These are phyloP conservation scores for Octopus sinensis DNA, from an alignment of 1,140 invertebrate genomes.

Conservation along the genomic window DNA sequence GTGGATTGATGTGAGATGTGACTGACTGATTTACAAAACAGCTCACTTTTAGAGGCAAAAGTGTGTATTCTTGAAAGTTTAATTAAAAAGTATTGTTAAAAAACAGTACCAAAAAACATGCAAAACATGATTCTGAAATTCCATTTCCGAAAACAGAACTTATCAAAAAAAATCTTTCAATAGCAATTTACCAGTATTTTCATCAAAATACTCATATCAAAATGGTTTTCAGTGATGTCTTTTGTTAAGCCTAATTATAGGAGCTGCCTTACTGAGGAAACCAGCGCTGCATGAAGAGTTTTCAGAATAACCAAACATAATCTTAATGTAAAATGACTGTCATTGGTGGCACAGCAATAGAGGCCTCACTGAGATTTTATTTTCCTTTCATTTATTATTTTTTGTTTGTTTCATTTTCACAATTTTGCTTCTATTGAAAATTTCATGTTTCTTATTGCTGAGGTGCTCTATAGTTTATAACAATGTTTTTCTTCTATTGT, in stretches of 20 bases:
- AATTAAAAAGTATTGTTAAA: too few relatives aligned
- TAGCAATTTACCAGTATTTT: neutral
- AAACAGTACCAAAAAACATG: too few relatives aligned
- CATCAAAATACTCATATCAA: neutral
- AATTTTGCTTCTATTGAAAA: too few relatives aligned
- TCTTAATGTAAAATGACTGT: conserved; percentile 1
- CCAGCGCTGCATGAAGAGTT: neutral
- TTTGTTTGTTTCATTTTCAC: neutral
- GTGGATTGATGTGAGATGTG: conserved; percentile 4
- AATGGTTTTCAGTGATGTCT: neutral
- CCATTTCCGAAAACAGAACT: neutral
- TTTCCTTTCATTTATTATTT: neutral
- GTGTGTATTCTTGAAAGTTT: too few relatives aligned
- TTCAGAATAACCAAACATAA: neutral
- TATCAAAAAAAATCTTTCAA: neutral
- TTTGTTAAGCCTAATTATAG: conserved; percentile 2
- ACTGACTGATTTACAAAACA: conserved; percentile 8
- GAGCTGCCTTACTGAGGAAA: neutral
- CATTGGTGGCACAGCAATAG: neutral
- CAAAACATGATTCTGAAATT: neutral
- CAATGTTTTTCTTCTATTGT: neutral
- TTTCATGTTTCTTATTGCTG: too few relatives aligned
- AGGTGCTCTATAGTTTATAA: too few relatives aligned
- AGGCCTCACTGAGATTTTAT: neutral
- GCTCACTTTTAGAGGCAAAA: neutral